Base-by-base conservation (phyloP, 2,113 vertebrate species). In the Zingel zingel region DNA sequence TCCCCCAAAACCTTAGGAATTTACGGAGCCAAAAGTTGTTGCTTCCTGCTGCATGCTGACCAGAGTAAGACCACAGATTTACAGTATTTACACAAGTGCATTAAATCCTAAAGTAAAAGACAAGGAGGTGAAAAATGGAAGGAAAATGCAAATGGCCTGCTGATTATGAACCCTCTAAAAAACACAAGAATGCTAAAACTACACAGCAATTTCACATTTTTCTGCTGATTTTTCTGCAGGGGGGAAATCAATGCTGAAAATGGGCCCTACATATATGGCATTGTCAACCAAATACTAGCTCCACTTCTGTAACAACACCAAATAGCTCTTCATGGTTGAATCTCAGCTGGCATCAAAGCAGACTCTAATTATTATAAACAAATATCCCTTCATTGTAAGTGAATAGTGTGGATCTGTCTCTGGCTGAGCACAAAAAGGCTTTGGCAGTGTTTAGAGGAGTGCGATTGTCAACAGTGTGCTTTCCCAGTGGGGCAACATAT, bases 401-500 rank as follows among this genome's bases (percentile, higher is more conserved):
- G 73, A 82, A 83, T 72, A 62, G 64, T 61, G 80, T 62, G 70
- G 79, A 85, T 88, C 48, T 70, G 64, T 88, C 64, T 89, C 66
- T 56, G 79, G 63, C 76, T 68, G 64, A 80, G 72, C 64, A 73
- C 67, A 84, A 78, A 66, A 69, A 63, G 81, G 74, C 79, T 89
- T 79, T 93, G 84, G 88, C 84, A 76, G 77, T 21, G 6, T 76
- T 76, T 69, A 6, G 77, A 50, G 8, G n/a, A 58, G 77, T 85
- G 81, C 65, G 84, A 82, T 66, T 78, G 83, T 89, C 77, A 85
- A 90, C 78, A 86, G 59, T 61, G 80, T 62, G 75, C 57, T 68
- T 86, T 87, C 81, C 88, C 81, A 75, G 67, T 67, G 76, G 83
- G 86, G 67, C 75, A 91, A 89, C 92, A 88, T 83, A 87, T 81